Percentiles rank a stretch among this genome's conserved stretches.
These are phyloP conservation scores for Acleris cristana DNA, from an alignment of 2,888 invertebrate genomes.

Conservation along the genomic window DNA sequence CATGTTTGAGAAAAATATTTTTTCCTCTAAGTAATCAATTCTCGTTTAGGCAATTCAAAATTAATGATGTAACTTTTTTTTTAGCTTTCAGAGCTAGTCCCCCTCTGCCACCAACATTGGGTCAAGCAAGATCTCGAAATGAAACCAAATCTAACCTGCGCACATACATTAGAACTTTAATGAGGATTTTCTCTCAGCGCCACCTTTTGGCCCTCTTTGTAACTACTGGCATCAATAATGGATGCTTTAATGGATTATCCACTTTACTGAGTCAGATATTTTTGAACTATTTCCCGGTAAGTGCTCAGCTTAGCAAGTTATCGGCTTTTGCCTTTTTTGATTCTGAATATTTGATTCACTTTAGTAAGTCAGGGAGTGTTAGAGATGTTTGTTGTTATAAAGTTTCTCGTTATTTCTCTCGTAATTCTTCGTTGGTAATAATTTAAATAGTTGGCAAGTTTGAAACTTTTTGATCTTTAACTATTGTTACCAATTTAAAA, in stretches of 20 bases:
- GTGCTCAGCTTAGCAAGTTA: conserved; percentile 19
- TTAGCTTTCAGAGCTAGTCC: conserved; percentile 80
- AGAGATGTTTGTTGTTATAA: not conserved
- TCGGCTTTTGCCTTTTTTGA: conserved; percentile 24
- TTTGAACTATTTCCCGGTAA: conserved; percentile 67
- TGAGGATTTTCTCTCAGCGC: conserved; percentile 79
- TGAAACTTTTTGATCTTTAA: too few relatives aligned
- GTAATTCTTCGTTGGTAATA: too few relatives aligned
- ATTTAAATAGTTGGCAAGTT: too few relatives aligned
- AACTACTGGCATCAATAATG: conserved; percentile 88
- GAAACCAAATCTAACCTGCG: conserved; percentile 28
- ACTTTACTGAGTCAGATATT: conserved; percentile 83
- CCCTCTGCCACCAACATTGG: conserved; percentile 79
- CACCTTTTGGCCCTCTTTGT: conserved; percentile 83
- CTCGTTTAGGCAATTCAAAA: too few relatives aligned
- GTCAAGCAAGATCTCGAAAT: conserved; percentile 69
- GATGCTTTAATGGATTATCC: conserved; percentile 88
- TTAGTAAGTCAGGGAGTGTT: conserved; percentile 8
- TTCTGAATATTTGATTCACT: conserved; percentile 14
- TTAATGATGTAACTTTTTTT: conserved; percentile 35
- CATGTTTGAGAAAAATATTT: too few relatives aligned
- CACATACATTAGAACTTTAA: conserved; percentile 56
- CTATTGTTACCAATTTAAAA: too few relatives aligned
- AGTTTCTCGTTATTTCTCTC: not conserved
- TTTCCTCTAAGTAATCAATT: too few relatives aligned